Evolutionary conservation across 2,113 vertebrate genomes (phyloP), one percentile per base, ranked within the genome.

Genomic region (Sphaerodactylus townsendi): DNA sequence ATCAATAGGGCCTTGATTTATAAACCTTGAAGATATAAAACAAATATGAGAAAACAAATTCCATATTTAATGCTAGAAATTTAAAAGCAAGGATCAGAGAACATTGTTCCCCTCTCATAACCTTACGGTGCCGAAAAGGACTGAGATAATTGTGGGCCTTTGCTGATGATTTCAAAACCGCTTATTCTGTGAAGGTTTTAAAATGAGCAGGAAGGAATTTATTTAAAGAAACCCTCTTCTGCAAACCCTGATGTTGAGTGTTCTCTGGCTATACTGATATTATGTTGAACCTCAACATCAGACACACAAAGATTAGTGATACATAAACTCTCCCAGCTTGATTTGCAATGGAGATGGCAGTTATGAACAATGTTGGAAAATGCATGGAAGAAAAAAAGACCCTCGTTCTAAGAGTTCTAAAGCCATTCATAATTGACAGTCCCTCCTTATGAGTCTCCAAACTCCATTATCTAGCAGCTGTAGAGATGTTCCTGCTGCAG

Each of bases 61-160:
- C 59, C 44, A 35, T n/a, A 53, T 85, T 76, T 82, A 77, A 85
- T 3, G 0, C 87, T 92, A 86, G n/a, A 87, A 84, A 86, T 44
- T 33, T 15, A 86, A 87, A 53, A 56, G 73, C n/a, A 73, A 33
- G 46, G 19, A 53, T 75, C 79, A 21, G 8, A n/a, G 69, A 19
- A 23, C 0, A 8, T 2, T 39, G 89, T 69, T 82, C 83, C 89
- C 84, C 76, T 81, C 64, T 76, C 28, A 25, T 80, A 83, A 7
- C 33, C n/a, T 62, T 81, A 86, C 17, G 78, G 76, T 75, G 35
- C 80, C 76, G 87, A 87, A 93, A 94, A 86, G 85, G 86, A 76
- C 77, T 72, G 19, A 82, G 81, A 48, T 91, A 92, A 94, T 94
- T 91, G 89, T 79, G 46, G 30, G 46, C 8, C 46, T 2, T 74